Evolutionary conservation across 2,888 invertebrate species (phyloP), one percentile per base, ranked within the genome.

Genomic region (Drosophila multiciliata): DNA sequence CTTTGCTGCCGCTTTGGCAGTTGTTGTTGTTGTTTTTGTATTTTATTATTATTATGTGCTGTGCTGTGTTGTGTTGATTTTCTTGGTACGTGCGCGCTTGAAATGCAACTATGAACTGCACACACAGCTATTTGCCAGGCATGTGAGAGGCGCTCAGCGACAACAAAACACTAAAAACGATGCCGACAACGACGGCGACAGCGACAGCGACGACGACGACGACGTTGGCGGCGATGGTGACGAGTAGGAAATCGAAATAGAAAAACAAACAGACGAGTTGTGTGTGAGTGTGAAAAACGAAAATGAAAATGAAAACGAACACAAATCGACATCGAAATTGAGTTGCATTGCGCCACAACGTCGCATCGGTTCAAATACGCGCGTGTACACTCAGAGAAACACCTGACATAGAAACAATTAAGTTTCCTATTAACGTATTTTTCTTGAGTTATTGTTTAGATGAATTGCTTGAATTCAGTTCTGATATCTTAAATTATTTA

Each of bases 51-150:
- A 45, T 11, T n/a, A 38, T 38, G 36, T 38, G 26, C 15, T 2
- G 35, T 54, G 23, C 17, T 32, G 36, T 17, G 23, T 2, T 23
- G 23, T 33, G 6, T 23, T 60, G 33, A 12, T 40, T 12, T 23
- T 32, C 20, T 40, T 57, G 55, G 52, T 88, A 90, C 87, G 89
- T 86, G 87, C 75, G 70, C 81, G 90, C 68, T 83, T 64, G 69
- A 79, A 89, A 72, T 87, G 78, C 89, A 89, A 84, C 80, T 87
- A 68, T 63, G 87, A 90, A 87, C 90, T 87, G 86, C 73, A 85
- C 71, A 79, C 55, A 66, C 68, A 72, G 70, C 75, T 68, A 66
- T 53, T 63, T n/a, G 38, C 68, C 65, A 76, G 71, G 66, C 68
- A 76, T 64, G 53, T 55, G 70, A 73, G 74, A 74, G 71, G 78